Percentiles rank a stretch among this genome's conserved stretches.
Evolutionary conservation across 2,888 invertebrate genomes (phyloP).

Genomic region (Cataglyphis livida): DNA sequence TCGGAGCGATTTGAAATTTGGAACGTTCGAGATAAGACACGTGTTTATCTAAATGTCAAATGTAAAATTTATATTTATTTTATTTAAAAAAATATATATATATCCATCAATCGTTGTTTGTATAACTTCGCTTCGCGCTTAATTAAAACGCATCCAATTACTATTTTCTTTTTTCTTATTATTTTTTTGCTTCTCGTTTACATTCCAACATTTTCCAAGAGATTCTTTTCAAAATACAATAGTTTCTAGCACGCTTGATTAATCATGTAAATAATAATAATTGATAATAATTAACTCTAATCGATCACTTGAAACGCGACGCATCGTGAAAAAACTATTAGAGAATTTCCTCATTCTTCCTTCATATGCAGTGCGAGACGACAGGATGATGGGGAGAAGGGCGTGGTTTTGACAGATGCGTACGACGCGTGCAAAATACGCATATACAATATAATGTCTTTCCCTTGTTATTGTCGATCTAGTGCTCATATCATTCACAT

Average conservation of each 20-base stretch:
- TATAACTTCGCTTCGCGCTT: not conserved
- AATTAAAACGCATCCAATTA: not conserved
- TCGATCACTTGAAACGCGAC: not conserved
- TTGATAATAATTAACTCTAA: not conserved
- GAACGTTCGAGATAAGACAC: not conserved
- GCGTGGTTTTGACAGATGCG: constrained; percentile 79
- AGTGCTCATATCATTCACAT: not conserved
- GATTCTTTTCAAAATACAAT: not conserved
- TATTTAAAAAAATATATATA: not conserved
- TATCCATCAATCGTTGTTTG: not conserved
- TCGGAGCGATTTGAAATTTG: not conserved
- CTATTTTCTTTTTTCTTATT: not conserved
- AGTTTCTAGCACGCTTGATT: not conserved
- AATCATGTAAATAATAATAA: not conserved
- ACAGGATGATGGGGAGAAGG: constrained; percentile 67
- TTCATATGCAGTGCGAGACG: constrained; percentile 39
- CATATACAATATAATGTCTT: constrained; percentile 51
- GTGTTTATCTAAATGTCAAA: not conserved
- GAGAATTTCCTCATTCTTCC: constrained; percentile 6
- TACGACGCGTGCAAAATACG: constrained; percentile 58
- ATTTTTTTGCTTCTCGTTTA: not conserved
- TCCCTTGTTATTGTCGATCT: not conserved
- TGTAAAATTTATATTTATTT: not conserved
- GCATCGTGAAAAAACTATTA: not conserved
- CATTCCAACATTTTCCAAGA: not conserved